Percentiles rank a stretch among this genome's conserved stretches.
phyloP scores from a whole-genome alignment of 2,113 vertebrate genomes.

The Ginglymostoma cirratum region DNA sequence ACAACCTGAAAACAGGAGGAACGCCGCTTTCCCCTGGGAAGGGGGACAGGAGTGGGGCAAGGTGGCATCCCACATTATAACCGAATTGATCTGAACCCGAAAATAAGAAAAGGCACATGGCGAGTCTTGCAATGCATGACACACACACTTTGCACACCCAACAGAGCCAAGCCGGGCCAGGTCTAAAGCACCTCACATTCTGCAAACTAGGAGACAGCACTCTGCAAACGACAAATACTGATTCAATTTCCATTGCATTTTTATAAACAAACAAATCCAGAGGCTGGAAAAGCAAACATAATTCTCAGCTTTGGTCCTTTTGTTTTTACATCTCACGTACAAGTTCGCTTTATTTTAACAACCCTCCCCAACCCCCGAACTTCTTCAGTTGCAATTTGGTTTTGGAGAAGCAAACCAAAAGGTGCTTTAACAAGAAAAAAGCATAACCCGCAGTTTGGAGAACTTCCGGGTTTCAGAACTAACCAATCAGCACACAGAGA shows the following conservation, averaged over 20 bases:
- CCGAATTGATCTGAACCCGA: background rate
- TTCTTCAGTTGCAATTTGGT: background rate
- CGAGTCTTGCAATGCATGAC: background rate
- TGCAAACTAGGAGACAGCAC: background rate
- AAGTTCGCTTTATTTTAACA: background rate
- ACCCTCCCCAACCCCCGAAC: background rate
- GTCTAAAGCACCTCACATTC: background rate
- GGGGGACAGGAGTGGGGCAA: no score
- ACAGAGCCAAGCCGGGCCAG: background rate
- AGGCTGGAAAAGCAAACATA: no score
- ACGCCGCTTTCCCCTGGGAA: background rate
- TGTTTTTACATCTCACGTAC: background rate
- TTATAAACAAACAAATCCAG: background rate
- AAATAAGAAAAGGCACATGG: background rate
- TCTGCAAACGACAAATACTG: background rate
- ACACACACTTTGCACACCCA: no score
- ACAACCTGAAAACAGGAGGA: background rate
- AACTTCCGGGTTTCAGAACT: background rate
- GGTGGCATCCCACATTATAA: background rate
- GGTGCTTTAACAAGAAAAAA: background rate
- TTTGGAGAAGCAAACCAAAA: background rate
- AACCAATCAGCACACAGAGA: background rate
- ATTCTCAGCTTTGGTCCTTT: background rate
- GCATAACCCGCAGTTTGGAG: no score
- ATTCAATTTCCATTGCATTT: background rate